phyloP scores from a whole-genome alignment of 2,797 vertebrate species.

The Microtus obscurus region DNA sequence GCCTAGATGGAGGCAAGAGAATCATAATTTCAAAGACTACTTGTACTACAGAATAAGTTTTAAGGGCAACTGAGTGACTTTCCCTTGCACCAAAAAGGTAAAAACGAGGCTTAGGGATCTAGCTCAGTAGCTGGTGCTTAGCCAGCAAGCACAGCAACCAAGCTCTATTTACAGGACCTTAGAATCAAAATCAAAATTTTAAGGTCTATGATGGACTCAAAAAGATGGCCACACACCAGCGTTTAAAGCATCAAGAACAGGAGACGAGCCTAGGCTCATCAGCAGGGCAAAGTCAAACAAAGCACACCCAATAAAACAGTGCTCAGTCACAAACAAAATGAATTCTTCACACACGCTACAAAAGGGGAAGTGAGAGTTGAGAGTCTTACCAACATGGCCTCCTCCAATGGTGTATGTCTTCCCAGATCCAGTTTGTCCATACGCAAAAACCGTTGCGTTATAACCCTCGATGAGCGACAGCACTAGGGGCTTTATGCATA shows the following conservation, averaged over 20 bases:
- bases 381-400: slow-evolving; percentile 89
- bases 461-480: slow-evolving; percentile 91
- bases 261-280: neutral
- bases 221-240: neutral
- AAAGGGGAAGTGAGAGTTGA: neutral
- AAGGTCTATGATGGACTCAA: neutral
- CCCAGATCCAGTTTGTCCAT: slow-evolving; percentile 96
- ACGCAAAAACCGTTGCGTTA: slow-evolving; percentile 95
- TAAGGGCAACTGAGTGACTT: neutral
- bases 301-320: neutral
- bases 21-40: neutral
- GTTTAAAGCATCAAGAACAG: neutral
- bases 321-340: neutral
- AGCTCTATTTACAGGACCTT: neutral
- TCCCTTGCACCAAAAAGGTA: neutral
- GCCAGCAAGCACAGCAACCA: neutral
- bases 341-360: neutral
- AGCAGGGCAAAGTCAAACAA: neutral
- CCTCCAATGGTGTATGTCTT: slow-evolving; percentile 96
- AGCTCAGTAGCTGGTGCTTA: neutral
- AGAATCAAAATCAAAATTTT: neutral
- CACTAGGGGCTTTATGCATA: slow-evolving; percentile 92
- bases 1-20: neutral
- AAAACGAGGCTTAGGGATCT: neutral
- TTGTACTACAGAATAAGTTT: neutral